phyloP scores from a whole-genome alignment of 2,888 invertebrate genomes.

The Merodon equestris region DNA sequence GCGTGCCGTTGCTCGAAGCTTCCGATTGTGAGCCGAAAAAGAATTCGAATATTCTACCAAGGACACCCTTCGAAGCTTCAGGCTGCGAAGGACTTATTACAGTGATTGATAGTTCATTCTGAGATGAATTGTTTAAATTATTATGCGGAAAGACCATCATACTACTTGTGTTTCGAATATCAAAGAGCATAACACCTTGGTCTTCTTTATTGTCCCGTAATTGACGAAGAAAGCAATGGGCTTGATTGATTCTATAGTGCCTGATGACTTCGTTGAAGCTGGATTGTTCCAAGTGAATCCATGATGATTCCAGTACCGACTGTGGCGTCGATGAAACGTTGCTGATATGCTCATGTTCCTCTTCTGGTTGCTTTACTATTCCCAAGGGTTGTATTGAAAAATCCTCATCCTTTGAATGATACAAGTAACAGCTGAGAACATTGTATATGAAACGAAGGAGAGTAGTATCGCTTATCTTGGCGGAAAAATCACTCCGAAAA shows the following conservation, averaged over 20 bases:
- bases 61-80: constrained; percentile 28
- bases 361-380: background rate
- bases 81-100: background rate
- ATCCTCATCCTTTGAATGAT: constrained; percentile 46
- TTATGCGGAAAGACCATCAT: too few species aligned
- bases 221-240: constrained; percentile 27
- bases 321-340: constrained; percentile 34
- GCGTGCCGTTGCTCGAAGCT: constrained; percentile 65
- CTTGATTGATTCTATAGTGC: constrained; percentile 26
- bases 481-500: constrained; percentile 75
- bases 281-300: constrained; percentile 26
- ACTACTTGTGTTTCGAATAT: constrained; percentile 71
- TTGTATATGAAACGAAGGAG: constrained; percentile 61
- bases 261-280: constrained; percentile 52
- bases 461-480: constrained; percentile 3
- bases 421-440: constrained; percentile 75
- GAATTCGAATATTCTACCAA: constrained; percentile 73
- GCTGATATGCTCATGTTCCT: too few species aligned
- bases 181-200: constrained; percentile 75
- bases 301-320: constrained; percentile 13
- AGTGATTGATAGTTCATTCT: too few species aligned
- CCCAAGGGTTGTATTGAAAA: background rate
- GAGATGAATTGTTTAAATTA: too few species aligned
- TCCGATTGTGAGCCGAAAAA: constrained; percentile 71
- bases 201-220: constrained; percentile 46